Conservation (phyloP, 2,888 invertebrate species). For the Drosophila setosimentum region DNA sequence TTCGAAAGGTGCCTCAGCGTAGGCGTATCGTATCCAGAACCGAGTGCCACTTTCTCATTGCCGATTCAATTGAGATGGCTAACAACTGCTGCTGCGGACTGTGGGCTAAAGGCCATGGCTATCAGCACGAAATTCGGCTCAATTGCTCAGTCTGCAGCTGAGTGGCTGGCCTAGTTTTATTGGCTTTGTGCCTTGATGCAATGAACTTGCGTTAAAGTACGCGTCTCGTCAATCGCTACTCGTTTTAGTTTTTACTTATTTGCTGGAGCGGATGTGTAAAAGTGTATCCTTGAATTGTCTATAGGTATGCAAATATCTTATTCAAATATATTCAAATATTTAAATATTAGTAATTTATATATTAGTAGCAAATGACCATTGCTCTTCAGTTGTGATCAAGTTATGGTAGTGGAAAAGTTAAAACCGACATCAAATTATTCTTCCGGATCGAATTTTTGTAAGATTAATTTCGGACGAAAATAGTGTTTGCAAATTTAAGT, state of each 20-base stretch:
- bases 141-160: constrained; percentile 33
- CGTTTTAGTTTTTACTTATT: constrained; percentile 4
- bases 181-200: constrained; percentile 70
- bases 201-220: constrained; percentile 64
- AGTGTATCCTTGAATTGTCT: neutral
- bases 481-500: too few species aligned
- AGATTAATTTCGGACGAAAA: neutral
- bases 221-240: constrained; percentile 49
- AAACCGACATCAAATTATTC: neutral
- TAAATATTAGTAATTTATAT: too few species aligned
- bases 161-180: constrained; percentile 63
- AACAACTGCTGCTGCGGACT: constrained; percentile 39
- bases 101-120: constrained; percentile 3
- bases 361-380: too few species aligned
- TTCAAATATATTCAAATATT: too few species aligned
- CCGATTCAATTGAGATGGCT: constrained; percentile 73
- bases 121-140: constrained; percentile 37
- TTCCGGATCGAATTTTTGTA: neutral
- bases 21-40: constrained; percentile 19
- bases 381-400: neutral
- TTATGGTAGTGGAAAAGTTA: neutral
- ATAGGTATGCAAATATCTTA: neutral
- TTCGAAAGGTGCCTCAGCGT: constrained; percentile 22
- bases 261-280: constrained; percentile 3
- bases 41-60: constrained; percentile 52